Percentiles rank a stretch among this genome's conserved stretches.
Evolutionary conservation across 1,140 invertebrate species (phyloP).

Genomic region (Pseudomyrmex gracilis): DNA sequence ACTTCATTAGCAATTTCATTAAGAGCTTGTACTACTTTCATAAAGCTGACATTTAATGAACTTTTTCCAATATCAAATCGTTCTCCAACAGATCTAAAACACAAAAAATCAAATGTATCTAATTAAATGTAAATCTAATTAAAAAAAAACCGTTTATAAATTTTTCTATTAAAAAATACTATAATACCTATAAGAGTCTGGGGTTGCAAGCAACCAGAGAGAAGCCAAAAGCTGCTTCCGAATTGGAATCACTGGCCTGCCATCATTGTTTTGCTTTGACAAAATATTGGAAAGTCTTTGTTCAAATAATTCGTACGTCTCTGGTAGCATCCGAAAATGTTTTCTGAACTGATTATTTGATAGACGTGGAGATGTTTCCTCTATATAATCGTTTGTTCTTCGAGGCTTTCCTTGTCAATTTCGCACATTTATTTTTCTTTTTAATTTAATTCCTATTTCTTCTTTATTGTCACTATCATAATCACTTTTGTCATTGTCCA

Average conservation of each 20-base stretch:
- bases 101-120: background rate
- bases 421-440: slow-evolving; percentile 5
- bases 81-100: background rate
- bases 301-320: slow-evolving; percentile 1
- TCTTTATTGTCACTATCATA: too few species aligned
- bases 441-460: background rate
- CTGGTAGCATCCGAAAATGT: slow-evolving; percentile 13
- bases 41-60: slow-evolving; percentile 11
- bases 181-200: slow-evolving; percentile 5
- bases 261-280: background rate
- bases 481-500: too few species aligned
- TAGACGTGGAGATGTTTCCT: slow-evolving; percentile 4
- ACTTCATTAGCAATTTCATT: slow-evolving; percentile 8
- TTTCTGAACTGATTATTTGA: slow-evolving; percentile 4
- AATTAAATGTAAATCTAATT: slow-evolving; percentile 2
- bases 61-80: slow-evolving; percentile 9
- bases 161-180: background rate
- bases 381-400: background rate
- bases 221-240: background rate
- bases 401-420: background rate
- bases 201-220: slow-evolving; percentile 2
- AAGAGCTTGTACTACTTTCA: background rate
- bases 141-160: background rate
- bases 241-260: background rate
- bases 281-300: background rate